Evolutionary conservation across 2,888 invertebrate species (phyloP), one percentile per base, ranked within the genome.

Genomic region (Cataglyphis rosenhaueri): DNA sequence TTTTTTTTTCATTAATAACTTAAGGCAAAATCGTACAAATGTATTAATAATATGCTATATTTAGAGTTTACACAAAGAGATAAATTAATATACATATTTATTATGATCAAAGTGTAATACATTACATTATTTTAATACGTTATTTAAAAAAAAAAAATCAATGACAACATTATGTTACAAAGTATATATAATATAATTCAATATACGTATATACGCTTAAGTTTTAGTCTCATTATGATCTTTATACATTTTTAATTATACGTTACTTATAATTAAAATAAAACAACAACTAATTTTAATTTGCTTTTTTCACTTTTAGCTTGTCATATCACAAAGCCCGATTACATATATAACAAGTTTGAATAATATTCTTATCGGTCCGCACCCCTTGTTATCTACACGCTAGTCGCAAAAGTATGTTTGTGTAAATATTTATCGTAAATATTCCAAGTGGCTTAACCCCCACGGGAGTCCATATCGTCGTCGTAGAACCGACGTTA

Each of bases 341-440:
- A 91, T 93, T 92, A 92, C 90, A 89, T 89, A 84, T 76, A 86
- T 85, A 87, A 85, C 71, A 91, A 91, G 93, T 94, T 94, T 94
- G 92, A 94, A 94, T 94, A 94, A 94, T 93, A 92, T 92, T 92
- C 90, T 93, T 94, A 94, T 94, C 94, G 91, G 92, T 86, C 85
- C 88, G 73, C 86, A 65, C 78, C 74, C 82, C 84, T 86, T 83
- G 82, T 90, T 89, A 90, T 89, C 86, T 87, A 81, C 76, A 55
- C 87, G 84, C 88, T 87, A 89, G 86, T 83, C 86, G 85, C 85
- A 87, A 85, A 86, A 86, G 84, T 88, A 86, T 55, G 38, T 52
- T 52, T 84, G 89, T 81, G 87, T 88, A 85, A 91, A 88, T 91
- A 91, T 92, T 91, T 92, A 91, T 92, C 91, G 88, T 88, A 91